Conservation (phyloP, 2,797 vertebrate species). For the Poliocrania exsul region DNA sequence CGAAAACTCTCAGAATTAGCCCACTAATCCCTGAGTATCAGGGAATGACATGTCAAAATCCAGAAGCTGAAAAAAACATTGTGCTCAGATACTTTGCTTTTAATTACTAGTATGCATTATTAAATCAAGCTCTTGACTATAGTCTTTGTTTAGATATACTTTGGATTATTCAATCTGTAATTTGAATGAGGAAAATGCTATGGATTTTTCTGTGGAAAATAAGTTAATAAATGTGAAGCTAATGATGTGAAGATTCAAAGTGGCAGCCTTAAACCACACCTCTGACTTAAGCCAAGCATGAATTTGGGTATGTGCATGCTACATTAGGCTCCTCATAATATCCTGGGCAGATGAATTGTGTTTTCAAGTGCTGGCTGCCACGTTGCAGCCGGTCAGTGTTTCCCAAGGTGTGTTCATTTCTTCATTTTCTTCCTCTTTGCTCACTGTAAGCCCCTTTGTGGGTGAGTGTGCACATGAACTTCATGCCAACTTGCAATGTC, state of each 20-base stretch:
- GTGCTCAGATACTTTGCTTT: not conserved
- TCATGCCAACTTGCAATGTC: not conserved
- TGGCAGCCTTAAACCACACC: not conserved
- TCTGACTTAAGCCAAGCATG: not conserved
- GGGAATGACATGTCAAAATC: not conserved
- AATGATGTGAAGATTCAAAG: not conserved
- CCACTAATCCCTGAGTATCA: not conserved
- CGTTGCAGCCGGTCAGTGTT: not conserved
- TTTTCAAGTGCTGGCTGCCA: not conserved
- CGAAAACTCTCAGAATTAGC: not conserved
- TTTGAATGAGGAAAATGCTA: not conserved
- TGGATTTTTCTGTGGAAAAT: not conserved
- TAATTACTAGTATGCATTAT: not conserved
- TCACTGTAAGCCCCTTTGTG: not conserved
- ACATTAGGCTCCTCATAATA: not conserved
- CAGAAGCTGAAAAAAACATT: not conserved
- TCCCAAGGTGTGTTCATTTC: not conserved
- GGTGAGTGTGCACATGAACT: not conserved
- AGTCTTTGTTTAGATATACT: not conserved
- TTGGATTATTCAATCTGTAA: not conserved
- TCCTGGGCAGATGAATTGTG: not conserved
- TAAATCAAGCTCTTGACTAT: not conserved
- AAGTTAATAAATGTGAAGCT: not conserved
- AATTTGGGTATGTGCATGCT: not conserved
- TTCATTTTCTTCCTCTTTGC: not conserved